Base-by-base conservation (phyloP, 2,113 vertebrate species). In the Corythaixoides concolor region DNA sequence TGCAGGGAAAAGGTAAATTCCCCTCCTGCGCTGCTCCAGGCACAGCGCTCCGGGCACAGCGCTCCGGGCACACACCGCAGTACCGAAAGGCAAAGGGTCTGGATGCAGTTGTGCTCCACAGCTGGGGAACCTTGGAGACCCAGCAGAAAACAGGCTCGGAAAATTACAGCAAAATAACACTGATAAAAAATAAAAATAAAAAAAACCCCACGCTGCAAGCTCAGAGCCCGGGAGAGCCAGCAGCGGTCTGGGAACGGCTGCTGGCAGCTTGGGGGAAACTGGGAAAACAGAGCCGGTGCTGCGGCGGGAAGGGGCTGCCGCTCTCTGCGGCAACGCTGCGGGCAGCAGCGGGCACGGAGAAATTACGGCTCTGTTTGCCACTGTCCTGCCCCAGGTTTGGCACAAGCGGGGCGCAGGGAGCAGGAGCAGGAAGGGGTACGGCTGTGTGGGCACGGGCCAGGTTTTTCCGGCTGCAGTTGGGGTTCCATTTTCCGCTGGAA, bases 341-440 rank as follows among this genome's bases (percentile, higher is more conserved):
- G 63, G 47, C 18, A 47, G 47, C 4, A 5, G 10, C 18, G 41
- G 37, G 69, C 28, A 43, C 0, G 2, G 45, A 7, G 37, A 12
- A n/a, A 15, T 2, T 1, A 5, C 0, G 4, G 70, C 27, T 17
- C 12, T 6, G 1, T 32, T 5, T 20, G 45, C 27, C 2, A 4
- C 28, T 7, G 5, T 15, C 18, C 23, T 11, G 16, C 24, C 37
- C 52, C 12, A 12, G 37, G 10, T 15, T 4, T 15, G 50, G 55
- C 15, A 8, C 20, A 10, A 8, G 35, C 2, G 1, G 45, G 22
- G 21, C 4, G 21, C 56, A 8, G 24, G 15, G n/a, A n/a, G n/a
- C n/a, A n/a, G n/a, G n/a, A n/a, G n/a, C n/a, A 41, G 18, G 24
- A 67, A 11, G 16, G 64, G 32, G 22, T 4, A 28, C 1, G 2